phyloP scores from a whole-genome alignment of 2,888 invertebrate species.

The Caenorhabditis becei region DNA sequence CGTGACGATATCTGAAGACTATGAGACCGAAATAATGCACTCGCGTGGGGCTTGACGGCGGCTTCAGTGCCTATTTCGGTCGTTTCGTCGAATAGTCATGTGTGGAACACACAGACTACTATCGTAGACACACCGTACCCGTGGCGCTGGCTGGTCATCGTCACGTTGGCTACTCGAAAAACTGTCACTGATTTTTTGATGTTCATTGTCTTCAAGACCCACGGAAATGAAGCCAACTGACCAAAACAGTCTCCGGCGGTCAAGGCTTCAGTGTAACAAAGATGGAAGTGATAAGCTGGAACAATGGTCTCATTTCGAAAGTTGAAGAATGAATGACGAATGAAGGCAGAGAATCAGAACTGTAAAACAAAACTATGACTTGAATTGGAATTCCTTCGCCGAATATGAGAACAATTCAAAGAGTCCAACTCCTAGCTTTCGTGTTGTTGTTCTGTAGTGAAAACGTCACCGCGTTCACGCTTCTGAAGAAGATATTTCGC shows the following conservation, averaged over 20 bases:
- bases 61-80: slow-evolving; percentile 36
- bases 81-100: slow-evolving; percentile 15
- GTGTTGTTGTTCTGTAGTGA: slow-evolving; percentile 7
- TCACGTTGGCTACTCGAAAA: slow-evolving; percentile 20
- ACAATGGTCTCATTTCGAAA: slow-evolving; percentile 21
- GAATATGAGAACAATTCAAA: slow-evolving; percentile 13
- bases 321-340: slow-evolving; percentile 5
- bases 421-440: neutral
- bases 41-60: slow-evolving; percentile 12
- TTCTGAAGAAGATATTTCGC: neutral
- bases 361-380: neutral
- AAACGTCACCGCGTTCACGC: slow-evolving; percentile 26
- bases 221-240: slow-evolving; percentile 37
- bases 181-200: slow-evolving; percentile 24
- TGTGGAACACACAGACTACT: slow-evolving; percentile 41
- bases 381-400: slow-evolving; percentile 20
- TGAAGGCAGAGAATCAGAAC: neutral
- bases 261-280: slow-evolving; percentile 41
- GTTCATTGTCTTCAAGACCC: slow-evolving; percentile 23
- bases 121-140: slow-evolving; percentile 25
- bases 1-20: slow-evolving; percentile 31
- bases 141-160: slow-evolving; percentile 19
- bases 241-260: slow-evolving; percentile 45
- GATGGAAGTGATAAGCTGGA: slow-evolving; percentile 30
- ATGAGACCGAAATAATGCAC: slow-evolving; percentile 44